These are phyloP conservation scores for Alosa alosa DNA, from an alignment of 2,113 vertebrate genomes.

Conservation along the genomic window DNA sequence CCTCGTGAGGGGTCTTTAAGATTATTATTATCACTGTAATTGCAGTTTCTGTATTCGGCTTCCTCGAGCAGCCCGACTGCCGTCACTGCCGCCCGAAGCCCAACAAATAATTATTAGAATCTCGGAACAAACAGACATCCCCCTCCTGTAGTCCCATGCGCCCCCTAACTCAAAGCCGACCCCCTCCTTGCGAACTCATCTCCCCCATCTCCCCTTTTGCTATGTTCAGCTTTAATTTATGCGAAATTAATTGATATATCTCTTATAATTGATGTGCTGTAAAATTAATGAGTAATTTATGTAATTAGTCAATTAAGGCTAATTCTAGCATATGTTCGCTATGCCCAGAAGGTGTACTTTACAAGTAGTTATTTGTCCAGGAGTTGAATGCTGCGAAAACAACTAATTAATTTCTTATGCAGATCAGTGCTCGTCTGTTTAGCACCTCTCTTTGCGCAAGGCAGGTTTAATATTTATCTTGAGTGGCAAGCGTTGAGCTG, in stretches of 20 bases:
- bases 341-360: conserved; percentile 99
- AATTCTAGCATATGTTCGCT: conserved; percentile 99
- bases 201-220: conserved; percentile 78
- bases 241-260: conserved; percentile 99
- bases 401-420: conserved; percentile 99
- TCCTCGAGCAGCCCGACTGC: not conserved
- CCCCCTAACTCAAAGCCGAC: conserved; percentile 70
- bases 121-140: conserved; percentile 91
- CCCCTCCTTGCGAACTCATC: conserved; percentile 84
- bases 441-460: conserved; percentile 99
- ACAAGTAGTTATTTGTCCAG: conserved; percentile 99
- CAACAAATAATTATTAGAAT: conserved; percentile 99
- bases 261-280: conserved; percentile 99
- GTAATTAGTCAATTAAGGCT: conserved; percentile 99
- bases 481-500: conserved; percentile 21
- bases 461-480: conserved; percentile 99
- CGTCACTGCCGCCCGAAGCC: conserved; percentile 83
- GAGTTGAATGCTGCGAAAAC: conserved; percentile 87
- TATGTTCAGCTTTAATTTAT: conserved; percentile 95
- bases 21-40: conserved; percentile 99
- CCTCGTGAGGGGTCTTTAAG: conserved; percentile 97
- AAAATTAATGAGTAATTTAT: conserved; percentile 99
- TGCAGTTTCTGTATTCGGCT: conserved; percentile 58
- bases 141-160: conserved; percentile 36
- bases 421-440: conserved; percentile 96